Evolutionary conservation across 2,888 invertebrate species (phyloP), one percentile per base, ranked within the genome.

Genomic region (Caradrina kadenii): DNA sequence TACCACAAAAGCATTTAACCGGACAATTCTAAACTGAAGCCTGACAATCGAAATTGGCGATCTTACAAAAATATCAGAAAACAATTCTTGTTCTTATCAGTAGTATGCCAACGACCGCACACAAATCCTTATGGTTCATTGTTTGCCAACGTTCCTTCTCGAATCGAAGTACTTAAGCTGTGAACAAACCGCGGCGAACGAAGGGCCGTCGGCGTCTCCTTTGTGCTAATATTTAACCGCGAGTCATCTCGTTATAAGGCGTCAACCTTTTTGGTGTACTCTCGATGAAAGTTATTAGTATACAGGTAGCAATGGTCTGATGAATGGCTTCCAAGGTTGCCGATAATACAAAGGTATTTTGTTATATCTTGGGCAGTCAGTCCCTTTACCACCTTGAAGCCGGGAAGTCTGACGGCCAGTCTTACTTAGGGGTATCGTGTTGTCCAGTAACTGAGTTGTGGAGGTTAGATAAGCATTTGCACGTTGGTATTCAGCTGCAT

Each of bases 151-250:
- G 75, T 82, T 79, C 79, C 76, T 83, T 76, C 64, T 69, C 71
- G 54, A 79, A 82, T 82, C 82, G 79, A 76, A 80, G 73, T 73
- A 85, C 80, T 75, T 78, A 76, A 82, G 79, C 74, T 56, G 54
- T 68, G 76, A 79, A 79, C 73, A 82, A 82, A 79, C 86, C 59
- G 63, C 53, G 78, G 59, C 22, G 66, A 67, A 69, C 68, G 70
- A 64, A 82, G 69, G 67, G 55, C 67, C 78, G 42, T 31, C 61
- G 80, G 64, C 81, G 62, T 58, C 55, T 76, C 80, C 64, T 75
- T 77, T 87, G 81, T 85, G 85, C 87, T 88, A 92, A 92, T 90
- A 89, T 91, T 91, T 90, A 83, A 82, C 82, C 76, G 73, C 82
- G 69, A 84, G 81, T 87, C 88, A 89, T 90, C 86, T 86, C 83